Conservation (phyloP, 2,888 invertebrate genomes). For the Apamea crenata region DNA sequence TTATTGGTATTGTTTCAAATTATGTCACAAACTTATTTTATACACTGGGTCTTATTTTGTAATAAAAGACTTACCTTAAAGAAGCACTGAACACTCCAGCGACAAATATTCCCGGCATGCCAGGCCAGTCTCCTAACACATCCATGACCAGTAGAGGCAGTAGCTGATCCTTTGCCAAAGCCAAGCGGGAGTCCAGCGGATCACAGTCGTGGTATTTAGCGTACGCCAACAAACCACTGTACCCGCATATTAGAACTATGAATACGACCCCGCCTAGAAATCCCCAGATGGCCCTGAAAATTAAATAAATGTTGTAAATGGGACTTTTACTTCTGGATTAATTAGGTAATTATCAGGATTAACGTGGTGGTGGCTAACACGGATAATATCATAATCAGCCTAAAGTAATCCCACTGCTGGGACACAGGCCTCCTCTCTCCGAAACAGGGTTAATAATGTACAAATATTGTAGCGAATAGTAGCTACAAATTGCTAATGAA, state of each 20-base stretch:
- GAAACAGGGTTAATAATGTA: neutral
- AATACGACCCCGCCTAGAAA: conserved; percentile 92
- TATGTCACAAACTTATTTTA: neutral
- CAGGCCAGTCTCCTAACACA: conserved; percentile 93
- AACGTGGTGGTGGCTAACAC: too few relatives aligned
- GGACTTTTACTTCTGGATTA: neutral
- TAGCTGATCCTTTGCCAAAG: conserved; percentile 94
- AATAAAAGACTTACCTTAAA: conserved; percentile 90
- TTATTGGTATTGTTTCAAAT: too few relatives aligned
- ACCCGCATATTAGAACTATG: conserved; percentile 92
- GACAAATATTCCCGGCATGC: conserved; percentile 96
- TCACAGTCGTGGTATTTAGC: conserved; percentile 94
- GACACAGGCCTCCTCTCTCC: neutral
- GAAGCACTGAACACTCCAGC: conserved; percentile 98
- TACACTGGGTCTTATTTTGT: neutral
- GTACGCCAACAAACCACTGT: conserved; percentile 94
- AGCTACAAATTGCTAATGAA: neutral
- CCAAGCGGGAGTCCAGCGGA: conserved; percentile 92
- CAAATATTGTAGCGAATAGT: neutral
- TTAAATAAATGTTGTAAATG: neutral
- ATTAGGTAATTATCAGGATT: neutral
- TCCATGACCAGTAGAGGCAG: conserved; percentile 96
- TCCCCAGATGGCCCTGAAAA: conserved; percentile 92
- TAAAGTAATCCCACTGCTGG: neutral
- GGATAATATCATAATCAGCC: neutral